Conservation (phyloP, 2,888 invertebrate species). For the Nomada goodeniana region DNA sequence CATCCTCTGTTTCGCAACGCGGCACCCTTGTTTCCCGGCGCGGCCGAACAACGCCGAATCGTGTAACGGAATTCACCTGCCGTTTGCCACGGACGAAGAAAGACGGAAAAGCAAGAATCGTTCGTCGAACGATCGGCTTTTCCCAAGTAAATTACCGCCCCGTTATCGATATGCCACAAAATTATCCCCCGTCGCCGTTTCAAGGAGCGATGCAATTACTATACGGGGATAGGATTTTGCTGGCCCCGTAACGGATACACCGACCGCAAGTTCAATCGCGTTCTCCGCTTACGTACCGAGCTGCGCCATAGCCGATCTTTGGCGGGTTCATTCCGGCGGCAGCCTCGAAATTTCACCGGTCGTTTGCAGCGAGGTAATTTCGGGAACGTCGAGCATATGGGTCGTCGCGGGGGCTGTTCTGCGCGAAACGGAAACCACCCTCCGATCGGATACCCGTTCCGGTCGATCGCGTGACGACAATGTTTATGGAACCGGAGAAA, state of each 20-base stretch:
- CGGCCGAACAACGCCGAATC: conserved; percentile 16
- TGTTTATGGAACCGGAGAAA: conserved; percentile 45
- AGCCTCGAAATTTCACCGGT: conserved; percentile 18
- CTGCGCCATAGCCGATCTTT: neutral
- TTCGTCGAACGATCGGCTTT: neutral
- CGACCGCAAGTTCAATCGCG: conserved; percentile 6
- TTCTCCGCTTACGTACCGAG: neutral
- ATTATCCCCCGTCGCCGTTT: neutral
- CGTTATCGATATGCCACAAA: neutral
- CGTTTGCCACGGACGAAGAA: neutral
- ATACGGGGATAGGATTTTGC: neutral
- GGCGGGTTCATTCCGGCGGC: neutral
- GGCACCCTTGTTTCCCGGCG: neutral
- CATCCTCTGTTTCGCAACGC: neutral
- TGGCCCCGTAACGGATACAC: neutral
- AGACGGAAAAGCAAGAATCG: neutral
- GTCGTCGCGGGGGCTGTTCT: neutral
- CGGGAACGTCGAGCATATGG: neutral
- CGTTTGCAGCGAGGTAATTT: conserved; percentile 23
- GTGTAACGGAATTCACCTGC: neutral
- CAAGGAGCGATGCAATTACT: neutral
- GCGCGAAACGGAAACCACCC: neutral
- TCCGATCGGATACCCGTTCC: conserved; percentile 20
- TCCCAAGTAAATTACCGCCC: neutral
- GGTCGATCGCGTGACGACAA: conserved; percentile 30